Evolutionary conservation across 2,113 vertebrate species (phyloP), one percentile per base, ranked within the genome.

Genomic region (Protobothrops flavoviridis): DNA sequence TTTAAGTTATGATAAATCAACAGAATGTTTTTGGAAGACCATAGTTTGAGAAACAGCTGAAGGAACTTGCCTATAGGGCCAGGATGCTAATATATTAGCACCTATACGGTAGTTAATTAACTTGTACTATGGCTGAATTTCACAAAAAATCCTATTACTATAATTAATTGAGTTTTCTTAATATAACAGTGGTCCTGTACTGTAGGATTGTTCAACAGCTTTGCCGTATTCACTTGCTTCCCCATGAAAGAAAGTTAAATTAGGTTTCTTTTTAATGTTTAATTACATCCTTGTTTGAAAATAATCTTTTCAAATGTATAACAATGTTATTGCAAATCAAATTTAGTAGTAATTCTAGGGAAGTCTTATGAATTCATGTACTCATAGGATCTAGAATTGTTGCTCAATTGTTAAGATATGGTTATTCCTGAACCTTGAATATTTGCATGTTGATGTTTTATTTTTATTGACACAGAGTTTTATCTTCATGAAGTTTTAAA

Each of bases 1-100:
- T 90, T 57, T 85, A n/a, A 95, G 90, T 96, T 95, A 93, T 95
- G 95, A 91, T 94, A 93, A 97, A 57, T 95, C 96, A 97, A 94
- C 90, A 43, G 24, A 92, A 94, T 39, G 92, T 88, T 93, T 94
- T 86, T 59, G 88, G 92, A 97, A 96, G 64, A 81, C 91, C 95
- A 96, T 52, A 93, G 90, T 94, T 94, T 96, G 89, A 92, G 93
- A 90, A 95, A 95, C 94, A 91, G 29, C 89, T 96, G 95, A 74
- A 94, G 29, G 93, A 95, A 96, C 91, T 94, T 96, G 91, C 86
- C 92, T 95, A 85, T 93, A 91, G 91, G 88, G 91, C 93, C 95
- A 96, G 96, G 94, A 94, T 93, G 93, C 95, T 96, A 94, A 92
- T 89, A 93, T 59, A 91, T 93, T 96, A 92, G 93, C 48, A 92